phyloP scores from a whole-genome alignment of 1,140 invertebrate species.

The Ostrea edulis region DNA sequence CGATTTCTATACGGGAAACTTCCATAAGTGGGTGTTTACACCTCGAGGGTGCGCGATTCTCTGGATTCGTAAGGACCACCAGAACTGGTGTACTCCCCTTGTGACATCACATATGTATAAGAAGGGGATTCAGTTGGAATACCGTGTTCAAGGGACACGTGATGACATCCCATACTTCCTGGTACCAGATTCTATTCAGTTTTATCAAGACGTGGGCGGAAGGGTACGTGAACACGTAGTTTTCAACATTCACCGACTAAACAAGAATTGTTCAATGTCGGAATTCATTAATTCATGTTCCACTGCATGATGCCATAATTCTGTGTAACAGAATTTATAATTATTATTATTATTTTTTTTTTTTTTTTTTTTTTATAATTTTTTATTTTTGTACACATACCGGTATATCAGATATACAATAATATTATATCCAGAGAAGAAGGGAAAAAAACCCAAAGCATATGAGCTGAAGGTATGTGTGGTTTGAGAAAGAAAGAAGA shows the following conservation, averaged over 20 bases:
- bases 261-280: neutral
- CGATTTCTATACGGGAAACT: slow-evolving; percentile 68
- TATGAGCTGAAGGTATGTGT: too few species aligned
- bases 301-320: neutral
- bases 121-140: slow-evolving; percentile 56
- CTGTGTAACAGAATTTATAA: too few species aligned
- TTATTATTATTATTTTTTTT: too few species aligned
- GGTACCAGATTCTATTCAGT: slow-evolving; percentile 60
- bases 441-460: too few species aligned
- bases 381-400: too few species aligned
- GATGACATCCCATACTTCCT: slow-evolving; percentile 64
- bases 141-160: slow-evolving; percentile 66
- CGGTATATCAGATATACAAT: too few species aligned
- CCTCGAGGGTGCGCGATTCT: slow-evolving; percentile 67
- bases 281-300: neutral
- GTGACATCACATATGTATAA: slow-evolving; percentile 58
- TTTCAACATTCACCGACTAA: neutral
- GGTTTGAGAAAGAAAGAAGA: too few species aligned
- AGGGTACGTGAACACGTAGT: slow-evolving; percentile 23
- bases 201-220: slow-evolving; percentile 68
- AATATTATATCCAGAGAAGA: too few species aligned
- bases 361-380: too few species aligned
- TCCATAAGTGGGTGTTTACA: slow-evolving; percentile 68
- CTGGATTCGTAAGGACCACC: slow-evolving; percentile 63
- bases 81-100: slow-evolving; percentile 55